A percentile compares a stretch with the other conserved stretches of the same genome.
These are phyloP conservation scores for Typhlomys cinereus DNA, from an alignment of 2,113 vertebrate genomes.

Conservation along the genomic window DNA sequence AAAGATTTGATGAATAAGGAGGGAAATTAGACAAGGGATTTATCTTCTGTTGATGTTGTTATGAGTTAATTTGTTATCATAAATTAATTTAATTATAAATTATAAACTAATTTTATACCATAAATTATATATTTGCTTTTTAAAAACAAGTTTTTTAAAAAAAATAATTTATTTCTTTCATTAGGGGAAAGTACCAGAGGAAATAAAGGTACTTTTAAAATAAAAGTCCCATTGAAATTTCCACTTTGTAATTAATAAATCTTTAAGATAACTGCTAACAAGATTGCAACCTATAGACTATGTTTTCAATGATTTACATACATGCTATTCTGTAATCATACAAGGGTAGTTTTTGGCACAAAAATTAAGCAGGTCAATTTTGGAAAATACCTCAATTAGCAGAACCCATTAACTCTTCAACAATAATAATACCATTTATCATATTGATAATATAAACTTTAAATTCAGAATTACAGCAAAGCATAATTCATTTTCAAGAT, in stretches of 20 bases:
- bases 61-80: neutral
- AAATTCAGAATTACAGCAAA: constrained; percentile 41
- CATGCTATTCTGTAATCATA: neutral
- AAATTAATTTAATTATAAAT: no score
- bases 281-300: neutral
- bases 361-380: constrained; percentile 43
- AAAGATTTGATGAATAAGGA: neutral
- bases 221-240: constrained; percentile 21
- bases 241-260: constrained; percentile 22
- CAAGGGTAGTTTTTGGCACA: constrained; percentile 27
- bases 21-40: neutral
- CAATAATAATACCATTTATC: neutral
- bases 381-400: neutral
- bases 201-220: constrained; percentile 49
- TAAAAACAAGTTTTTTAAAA: neutral
- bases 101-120: constrained; percentile 44
- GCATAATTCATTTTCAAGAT: constrained; percentile 28
- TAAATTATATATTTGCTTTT: constrained; percentile 40
- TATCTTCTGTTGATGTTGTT: no score
- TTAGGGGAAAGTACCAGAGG: neutral
- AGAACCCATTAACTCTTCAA: constrained; percentile 1
- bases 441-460: constrained; percentile 24
- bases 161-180: constrained; percentile 29
- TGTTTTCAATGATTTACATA: constrained; percentile 34
- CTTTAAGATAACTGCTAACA: constrained; percentile 40